Evolutionary conservation across 2,113 vertebrate species (phyloP).

Genomic region (Boleophthalmus pectinirostris): DNA sequence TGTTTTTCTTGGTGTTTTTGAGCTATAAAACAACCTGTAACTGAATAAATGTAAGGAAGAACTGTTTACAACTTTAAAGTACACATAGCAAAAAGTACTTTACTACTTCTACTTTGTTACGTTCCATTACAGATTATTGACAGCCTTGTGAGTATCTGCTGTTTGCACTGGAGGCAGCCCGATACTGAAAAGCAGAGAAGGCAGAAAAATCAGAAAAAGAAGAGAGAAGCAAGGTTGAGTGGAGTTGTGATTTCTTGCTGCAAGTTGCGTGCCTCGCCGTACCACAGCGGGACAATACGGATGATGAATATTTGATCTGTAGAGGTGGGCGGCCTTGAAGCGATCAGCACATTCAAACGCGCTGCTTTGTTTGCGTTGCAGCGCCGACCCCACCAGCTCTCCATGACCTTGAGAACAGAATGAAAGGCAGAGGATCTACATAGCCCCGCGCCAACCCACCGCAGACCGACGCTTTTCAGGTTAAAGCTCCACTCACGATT

Average conservation of each 20-base stretch:
- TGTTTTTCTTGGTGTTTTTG: no score
- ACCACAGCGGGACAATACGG: conserved; percentile 44
- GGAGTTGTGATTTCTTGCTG: conserved; percentile 42
- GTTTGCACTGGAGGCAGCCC: conserved; percentile 32
- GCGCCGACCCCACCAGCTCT: conserved; percentile 40
- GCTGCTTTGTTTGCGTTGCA: conserved; percentile 58
- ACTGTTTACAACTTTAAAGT: no score
- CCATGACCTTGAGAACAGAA: conserved; percentile 52
- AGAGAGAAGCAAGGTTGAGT: conserved; percentile 50
- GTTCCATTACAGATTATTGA: conserved; percentile 15
- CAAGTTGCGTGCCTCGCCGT: conserved; percentile 40
- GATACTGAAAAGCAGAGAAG: conserved; percentile 35
- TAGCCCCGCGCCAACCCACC: neutral
- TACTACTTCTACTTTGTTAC: neutral
- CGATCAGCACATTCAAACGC: conserved; percentile 64
- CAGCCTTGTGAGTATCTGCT: conserved; percentile 23
- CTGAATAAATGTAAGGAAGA: no score
- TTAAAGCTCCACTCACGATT: neutral
- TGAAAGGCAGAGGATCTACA: conserved; percentile 28
- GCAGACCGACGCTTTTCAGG: neutral
- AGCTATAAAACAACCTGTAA: no score
- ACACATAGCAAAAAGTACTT: no score
- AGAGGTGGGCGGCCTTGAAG: conserved; percentile 60
- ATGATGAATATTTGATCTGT: conserved; percentile 62
- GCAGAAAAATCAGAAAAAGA: conserved; percentile 28